phyloP scores from a whole-genome alignment of 2,113 vertebrate genomes.

The Mirza zaza region DNA sequence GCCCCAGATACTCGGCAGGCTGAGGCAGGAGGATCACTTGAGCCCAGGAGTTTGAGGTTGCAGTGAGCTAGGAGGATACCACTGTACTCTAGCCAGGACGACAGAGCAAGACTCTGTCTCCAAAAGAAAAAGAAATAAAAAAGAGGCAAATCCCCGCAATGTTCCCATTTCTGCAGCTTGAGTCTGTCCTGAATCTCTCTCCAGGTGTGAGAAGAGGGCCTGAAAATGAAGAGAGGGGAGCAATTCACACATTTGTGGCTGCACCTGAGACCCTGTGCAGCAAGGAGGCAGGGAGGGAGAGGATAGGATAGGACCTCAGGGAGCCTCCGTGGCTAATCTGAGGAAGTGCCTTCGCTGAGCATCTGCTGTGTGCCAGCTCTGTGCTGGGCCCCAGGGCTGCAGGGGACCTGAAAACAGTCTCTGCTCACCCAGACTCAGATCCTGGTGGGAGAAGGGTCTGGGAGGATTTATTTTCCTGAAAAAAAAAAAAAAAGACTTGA shows the following conservation, averaged over 20 bases:
- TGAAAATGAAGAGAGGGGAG: neutral
- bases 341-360: too few relatives aligned
- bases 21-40: too few relatives aligned
- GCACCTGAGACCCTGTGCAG: neutral
- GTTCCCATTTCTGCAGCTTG: neutral
- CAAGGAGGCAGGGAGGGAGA: too few relatives aligned
- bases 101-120: too few relatives aligned
- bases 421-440: neutral
- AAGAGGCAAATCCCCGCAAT: neutral
- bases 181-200: neutral
- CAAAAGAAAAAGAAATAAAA: neutral
- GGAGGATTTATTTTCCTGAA: neutral
- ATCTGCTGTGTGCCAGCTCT: neutral
- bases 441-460: neutral
- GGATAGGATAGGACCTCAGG: too few relatives aligned
- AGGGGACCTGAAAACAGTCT: neutral
- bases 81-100: too few relatives aligned
- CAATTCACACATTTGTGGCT: fast-evolving
- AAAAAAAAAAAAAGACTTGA: neutral
- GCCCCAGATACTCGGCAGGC: too few relatives aligned
- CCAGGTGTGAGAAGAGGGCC: too few relatives aligned
- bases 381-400: neutral
- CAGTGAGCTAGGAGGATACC: too few relatives aligned
- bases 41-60: too few relatives aligned
- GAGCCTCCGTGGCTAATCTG: neutral